These are phyloP conservation scores for Sebastes minor DNA, from an alignment of 2,797 vertebrate genomes.

Conservation along the genomic window DNA sequence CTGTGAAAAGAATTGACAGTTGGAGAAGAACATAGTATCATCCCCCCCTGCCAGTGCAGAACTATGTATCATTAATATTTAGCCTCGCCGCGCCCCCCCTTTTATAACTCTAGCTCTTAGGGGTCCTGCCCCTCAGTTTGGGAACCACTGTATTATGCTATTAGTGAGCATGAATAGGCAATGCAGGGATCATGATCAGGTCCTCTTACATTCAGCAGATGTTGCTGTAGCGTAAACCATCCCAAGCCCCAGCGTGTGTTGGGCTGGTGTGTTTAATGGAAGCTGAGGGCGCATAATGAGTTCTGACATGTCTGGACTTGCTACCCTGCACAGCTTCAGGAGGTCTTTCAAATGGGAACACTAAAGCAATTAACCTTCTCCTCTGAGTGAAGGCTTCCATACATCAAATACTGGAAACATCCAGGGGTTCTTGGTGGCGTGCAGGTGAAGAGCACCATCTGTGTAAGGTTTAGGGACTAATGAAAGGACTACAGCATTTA, in stretches of 20 bases:
- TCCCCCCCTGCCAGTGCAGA: too few species aligned
- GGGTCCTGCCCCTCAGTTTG: too few species aligned
- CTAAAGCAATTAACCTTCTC: constrained; percentile 65
- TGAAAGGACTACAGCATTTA: constrained; percentile 1
- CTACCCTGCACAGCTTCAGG: constrained; percentile 41
- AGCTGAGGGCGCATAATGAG: constrained; percentile 39
- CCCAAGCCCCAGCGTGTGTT: background rate
- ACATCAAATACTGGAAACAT: constrained; percentile 29
- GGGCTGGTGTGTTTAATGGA: constrained; percentile 27
- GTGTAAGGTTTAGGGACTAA: constrained; percentile 12
- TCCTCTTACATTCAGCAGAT: constrained; percentile 52
- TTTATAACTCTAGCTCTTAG: too few species aligned
- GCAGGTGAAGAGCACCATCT: constrained; percentile 7
- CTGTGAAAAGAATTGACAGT: constrained; percentile 68
- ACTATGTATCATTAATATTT: too few species aligned
- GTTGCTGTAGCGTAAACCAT: constrained; percentile 45
- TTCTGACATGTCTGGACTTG: constrained; percentile 57
- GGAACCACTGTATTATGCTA: too few species aligned
- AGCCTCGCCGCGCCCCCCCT: accelerated
- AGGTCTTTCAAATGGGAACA: constrained; percentile 50
- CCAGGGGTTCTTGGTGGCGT: background rate
- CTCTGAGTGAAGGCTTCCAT: constrained; percentile 24
- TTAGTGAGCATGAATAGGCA: background rate
- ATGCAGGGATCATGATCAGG: background rate
- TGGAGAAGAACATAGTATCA: background rate